Percentiles rank a stretch among this genome's conserved stretches.
Evolutionary conservation across 2,797 vertebrate species (phyloP).

Genomic region (Diplodus sargus): DNA sequence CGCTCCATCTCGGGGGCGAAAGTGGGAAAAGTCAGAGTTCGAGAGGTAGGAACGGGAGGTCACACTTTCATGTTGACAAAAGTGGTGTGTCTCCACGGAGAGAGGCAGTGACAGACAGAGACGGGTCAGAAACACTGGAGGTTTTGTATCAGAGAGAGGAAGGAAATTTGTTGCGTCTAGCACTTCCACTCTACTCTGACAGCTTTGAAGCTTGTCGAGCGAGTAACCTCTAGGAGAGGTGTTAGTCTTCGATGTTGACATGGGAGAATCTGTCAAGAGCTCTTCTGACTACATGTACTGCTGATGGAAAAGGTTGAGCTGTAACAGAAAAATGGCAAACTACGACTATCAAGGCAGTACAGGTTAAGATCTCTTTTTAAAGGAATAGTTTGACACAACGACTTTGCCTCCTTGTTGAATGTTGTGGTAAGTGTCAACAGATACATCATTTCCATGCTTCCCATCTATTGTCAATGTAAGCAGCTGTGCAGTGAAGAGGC

Average conservation of each 20-base stretch:
- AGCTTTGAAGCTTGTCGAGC: slow-evolving; percentile 53
- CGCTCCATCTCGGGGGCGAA: slow-evolving; percentile 46
- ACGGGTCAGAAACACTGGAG: slow-evolving; percentile 12
- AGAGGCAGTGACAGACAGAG: slow-evolving; percentile 3
- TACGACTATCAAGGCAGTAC: neutral
- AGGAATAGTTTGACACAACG: neutral
- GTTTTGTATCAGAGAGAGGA: slow-evolving; percentile 34
- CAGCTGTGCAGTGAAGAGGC: too few relatives aligned
- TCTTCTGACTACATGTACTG: neutral
- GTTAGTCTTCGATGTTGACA: slow-evolving; percentile 36
- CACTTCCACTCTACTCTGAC: slow-evolving; percentile 40
- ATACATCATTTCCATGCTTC: too few relatives aligned
- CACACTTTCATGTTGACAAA: slow-evolving; percentile 58
- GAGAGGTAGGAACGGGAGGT: slow-evolving; percentile 51
- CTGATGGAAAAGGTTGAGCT: slow-evolving; percentile 3
- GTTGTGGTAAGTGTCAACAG: neutral
- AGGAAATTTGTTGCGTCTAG: slow-evolving; percentile 40
- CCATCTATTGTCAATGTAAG: too few relatives aligned
- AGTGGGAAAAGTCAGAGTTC: slow-evolving; percentile 66
- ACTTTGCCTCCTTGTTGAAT: neutral
- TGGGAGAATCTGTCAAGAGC: slow-evolving; percentile 23
- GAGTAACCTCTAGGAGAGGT: slow-evolving; percentile 40
- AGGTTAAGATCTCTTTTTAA: neutral
- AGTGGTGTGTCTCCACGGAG: slow-evolving; percentile 31
- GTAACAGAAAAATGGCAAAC: slow-evolving; percentile 4